These are phyloP conservation scores for Drosophila mulleri DNA, from an alignment of 2,888 invertebrate genomes.

Conservation along the genomic window DNA sequence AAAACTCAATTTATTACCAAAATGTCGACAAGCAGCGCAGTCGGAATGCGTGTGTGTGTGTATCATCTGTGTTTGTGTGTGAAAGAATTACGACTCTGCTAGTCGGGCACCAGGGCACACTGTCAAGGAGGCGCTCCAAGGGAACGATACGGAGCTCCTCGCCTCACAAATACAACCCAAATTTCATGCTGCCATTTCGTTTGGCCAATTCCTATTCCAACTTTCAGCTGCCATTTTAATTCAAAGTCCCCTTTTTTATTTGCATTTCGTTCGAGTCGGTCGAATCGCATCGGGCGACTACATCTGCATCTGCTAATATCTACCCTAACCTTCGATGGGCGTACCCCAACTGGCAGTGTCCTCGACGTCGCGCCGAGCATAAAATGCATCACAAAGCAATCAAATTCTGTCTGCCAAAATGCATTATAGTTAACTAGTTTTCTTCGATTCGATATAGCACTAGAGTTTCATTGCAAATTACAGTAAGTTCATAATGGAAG, in stretches of 20 bases:
- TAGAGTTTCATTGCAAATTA: not conserved
- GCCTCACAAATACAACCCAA: conserved; percentile 54
- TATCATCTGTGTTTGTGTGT: conserved; percentile 37
- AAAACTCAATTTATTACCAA: conserved; percentile 80
- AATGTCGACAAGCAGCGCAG: conserved; percentile 75
- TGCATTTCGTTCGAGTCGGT: conserved; percentile 52
- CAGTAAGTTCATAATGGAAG: not conserved
- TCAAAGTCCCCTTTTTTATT: conserved; percentile 62
- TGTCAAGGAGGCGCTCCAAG: conserved; percentile 26
- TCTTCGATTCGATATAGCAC: not conserved
- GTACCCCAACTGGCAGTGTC: conserved; percentile 8
- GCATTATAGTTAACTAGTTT: conserved; percentile 2
- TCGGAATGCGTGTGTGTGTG: conserved; percentile 18
- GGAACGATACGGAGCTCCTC: conserved; percentile 1
- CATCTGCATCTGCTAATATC: not conserved
- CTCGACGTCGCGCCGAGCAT: not conserved
- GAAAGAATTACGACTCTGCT: conserved; percentile 67
- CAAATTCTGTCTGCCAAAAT: not conserved
- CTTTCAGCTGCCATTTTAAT: conserved; percentile 60
- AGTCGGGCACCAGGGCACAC: conserved; percentile 59
- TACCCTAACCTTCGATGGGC: conserved; percentile 3
- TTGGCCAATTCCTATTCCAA: conserved; percentile 70
- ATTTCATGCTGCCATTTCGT: conserved; percentile 74
- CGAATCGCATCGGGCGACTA: conserved; percentile 10
- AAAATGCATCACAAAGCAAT: not conserved